Base-by-base conservation (phyloP, 1,140 invertebrate genomes). In the Mercenaria mercenaria region DNA sequence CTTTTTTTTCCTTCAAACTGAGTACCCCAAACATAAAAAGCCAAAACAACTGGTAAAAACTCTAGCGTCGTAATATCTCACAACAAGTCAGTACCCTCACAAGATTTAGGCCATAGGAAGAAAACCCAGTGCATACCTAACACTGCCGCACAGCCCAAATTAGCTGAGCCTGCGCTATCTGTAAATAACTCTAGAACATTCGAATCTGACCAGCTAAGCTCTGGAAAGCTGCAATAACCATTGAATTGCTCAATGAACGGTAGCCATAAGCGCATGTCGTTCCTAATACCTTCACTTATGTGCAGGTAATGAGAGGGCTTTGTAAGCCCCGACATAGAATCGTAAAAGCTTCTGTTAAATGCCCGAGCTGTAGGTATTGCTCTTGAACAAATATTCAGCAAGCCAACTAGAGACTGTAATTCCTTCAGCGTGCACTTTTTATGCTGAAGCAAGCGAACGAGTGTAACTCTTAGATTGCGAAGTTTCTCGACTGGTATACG, bases 341-440 rank as follows among this genome's bases (percentile, higher is more conserved):
- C 72, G 15, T 56, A n/a, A 11, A 91, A 43, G 18, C 41, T 29
- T 77, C 84, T 64, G 34, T 77, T 41, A 56, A 90, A 91, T 23
- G 86, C 4, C 59, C 83, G 39, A 69, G 47, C 39, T 18, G n/a
- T n/a, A n/a, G n/a, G n/a, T n/a, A n/a, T n/a, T n/a, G n/a, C n/a
- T n/a, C n/a, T n/a, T n/a, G n/a, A 74, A 39, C 52, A 77, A 72
- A 92, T 89, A 69, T 84, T 91, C 29, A 89, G 47, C 52, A 61
- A 52, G 18, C 79, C 91, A 34, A 90, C 84, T 13, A 92, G 50
- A 39, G 77, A 85, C 50, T 92, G 85, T 26, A 89, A 23, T 39
- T 88, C 82, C 32, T 43, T 56, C n/a, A 89, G 39, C 4, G 89
- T 90, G 0, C 29, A 52, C 32, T 81, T 85, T 11, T 67, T 39